These are phyloP conservation scores for Umimayanthus kanabou DNA, from an alignment of 92 coral and sea anemone species.

Conservation along the genomic window DNA sequence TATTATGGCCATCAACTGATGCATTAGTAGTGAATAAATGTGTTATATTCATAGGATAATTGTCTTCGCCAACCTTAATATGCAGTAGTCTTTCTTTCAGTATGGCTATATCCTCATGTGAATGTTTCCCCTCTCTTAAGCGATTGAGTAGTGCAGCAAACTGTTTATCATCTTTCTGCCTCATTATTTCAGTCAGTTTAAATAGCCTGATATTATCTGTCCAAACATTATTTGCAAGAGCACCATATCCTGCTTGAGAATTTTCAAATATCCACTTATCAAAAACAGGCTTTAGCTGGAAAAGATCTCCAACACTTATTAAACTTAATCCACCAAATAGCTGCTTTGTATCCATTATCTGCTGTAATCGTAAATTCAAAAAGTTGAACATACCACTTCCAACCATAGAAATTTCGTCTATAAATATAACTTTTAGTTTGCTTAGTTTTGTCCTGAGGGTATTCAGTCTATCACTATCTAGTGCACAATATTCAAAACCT, in stretches of 20 bases:
- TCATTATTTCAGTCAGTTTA: slow-evolving; percentile 60
- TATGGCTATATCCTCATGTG: slow-evolving; percentile 46
- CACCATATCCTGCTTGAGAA: slow-evolving; percentile 34
- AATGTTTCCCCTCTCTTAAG: slow-evolving; percentile 52
- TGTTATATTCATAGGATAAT: slow-evolving; percentile 44
- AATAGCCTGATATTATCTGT: slow-evolving; percentile 32
- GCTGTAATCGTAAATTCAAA: slow-evolving; percentile 47
- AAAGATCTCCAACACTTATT: slow-evolving; percentile 59
- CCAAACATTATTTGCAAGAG: slow-evolving; percentile 52
- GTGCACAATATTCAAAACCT: slow-evolving; percentile 48
- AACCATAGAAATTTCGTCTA: slow-evolving; percentile 56
- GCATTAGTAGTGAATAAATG: slow-evolving; percentile 63
- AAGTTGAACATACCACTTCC: slow-evolving; percentile 56
- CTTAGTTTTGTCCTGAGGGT: slow-evolving; percentile 40
- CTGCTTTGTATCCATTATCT: slow-evolving; percentile 49
- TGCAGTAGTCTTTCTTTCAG: slow-evolving; percentile 47
- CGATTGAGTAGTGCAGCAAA: slow-evolving; percentile 66
- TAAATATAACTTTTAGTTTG: slow-evolving; percentile 48
- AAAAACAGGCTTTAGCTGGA: slow-evolving; percentile 65
- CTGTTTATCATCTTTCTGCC: slow-evolving; percentile 69
- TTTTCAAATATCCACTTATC: slow-evolving; percentile 57
- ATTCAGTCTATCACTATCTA: slow-evolving; percentile 46
- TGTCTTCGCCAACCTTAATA: slow-evolving; percentile 23
- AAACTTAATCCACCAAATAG: slow-evolving; percentile 54
- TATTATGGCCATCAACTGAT: slow-evolving; percentile 51